A percentile compares a stretch with the other conserved stretches of the same genome.
Evolutionary conservation across 2,888 invertebrate species (phyloP).

Genomic region (Pollenia amentaria): DNA sequence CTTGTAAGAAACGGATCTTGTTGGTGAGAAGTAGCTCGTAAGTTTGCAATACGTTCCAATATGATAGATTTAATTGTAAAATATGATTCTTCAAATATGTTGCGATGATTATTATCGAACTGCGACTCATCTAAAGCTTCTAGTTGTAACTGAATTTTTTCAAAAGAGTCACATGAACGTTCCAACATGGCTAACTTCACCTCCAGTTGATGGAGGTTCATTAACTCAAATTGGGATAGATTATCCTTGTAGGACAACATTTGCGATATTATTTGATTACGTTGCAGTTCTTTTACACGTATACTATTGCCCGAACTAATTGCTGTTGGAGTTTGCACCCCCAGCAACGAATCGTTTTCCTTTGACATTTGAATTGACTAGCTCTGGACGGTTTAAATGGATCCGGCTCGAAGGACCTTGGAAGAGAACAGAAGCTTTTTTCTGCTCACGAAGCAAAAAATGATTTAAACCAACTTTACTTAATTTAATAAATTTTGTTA

Average conservation of each 20-base stretch:
- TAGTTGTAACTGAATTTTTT: slow-evolving; percentile 10
- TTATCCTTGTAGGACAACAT: not conserved
- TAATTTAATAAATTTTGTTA: no score
- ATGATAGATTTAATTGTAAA: slow-evolving; percentile 7
- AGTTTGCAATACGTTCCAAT: no score
- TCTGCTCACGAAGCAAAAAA: not conserved
- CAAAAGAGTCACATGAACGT: slow-evolving; percentile 14
- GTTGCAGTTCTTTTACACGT: slow-evolving; percentile 17
- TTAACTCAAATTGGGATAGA: slow-evolving; percentile 3
- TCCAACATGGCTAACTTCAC: slow-evolving; percentile 22
- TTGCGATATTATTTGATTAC: slow-evolving; percentile 11
- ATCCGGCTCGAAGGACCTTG: slow-evolving; percentile 47
- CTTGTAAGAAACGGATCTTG: not conserved
- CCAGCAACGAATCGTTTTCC: not conserved
- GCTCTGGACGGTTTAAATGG: not conserved
- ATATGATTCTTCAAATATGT: slow-evolving; percentile 12
- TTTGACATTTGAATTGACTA: slow-evolving; percentile 5
- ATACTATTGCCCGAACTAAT: slow-evolving; percentile 1
- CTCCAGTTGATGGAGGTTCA: slow-evolving; percentile 29
- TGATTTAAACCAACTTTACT: no score
- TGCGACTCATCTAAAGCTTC: slow-evolving; percentile 30
- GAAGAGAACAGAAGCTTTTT: not conserved
- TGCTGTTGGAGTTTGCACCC: slow-evolving; percentile 6
- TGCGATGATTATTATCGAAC: slow-evolving; percentile 10
- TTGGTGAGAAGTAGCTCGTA: no score